These are phyloP conservation scores for Sclerodermus sp. DNA, from an alignment of 2,888 invertebrate genomes.

Conservation along the genomic window DNA sequence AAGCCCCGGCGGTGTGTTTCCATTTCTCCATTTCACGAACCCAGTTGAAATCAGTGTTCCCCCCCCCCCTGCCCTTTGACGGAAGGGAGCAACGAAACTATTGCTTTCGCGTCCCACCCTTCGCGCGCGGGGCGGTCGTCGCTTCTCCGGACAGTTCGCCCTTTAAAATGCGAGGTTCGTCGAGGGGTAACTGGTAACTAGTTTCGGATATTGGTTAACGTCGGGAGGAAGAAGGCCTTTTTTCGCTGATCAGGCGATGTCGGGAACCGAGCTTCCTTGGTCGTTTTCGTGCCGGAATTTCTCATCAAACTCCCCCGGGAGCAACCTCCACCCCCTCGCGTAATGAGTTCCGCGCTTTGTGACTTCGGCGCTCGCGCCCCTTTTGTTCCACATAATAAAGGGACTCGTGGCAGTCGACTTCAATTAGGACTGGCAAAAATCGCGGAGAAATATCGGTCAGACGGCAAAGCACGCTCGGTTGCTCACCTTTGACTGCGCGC, in stretches of 20 bases:
- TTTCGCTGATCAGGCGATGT: slow-evolving; percentile 5
- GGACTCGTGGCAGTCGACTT: slow-evolving; percentile 9
- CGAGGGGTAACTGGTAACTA: too few species aligned
- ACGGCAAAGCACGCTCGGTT: too few species aligned
- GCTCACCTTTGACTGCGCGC: not conserved
- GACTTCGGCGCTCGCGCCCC: slow-evolving; percentile 24
- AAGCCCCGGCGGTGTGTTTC: too few species aligned
- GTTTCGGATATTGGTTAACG: too few species aligned
- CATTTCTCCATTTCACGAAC: too few species aligned
- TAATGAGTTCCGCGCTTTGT: slow-evolving; percentile 33
- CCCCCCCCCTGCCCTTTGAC: too few species aligned
- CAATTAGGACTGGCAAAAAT: slow-evolving; percentile 1
- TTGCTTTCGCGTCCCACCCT: too few species aligned
- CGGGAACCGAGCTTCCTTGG: slow-evolving; percentile 22
- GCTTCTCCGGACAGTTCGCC: too few species aligned
- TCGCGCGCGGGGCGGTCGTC: too few species aligned
- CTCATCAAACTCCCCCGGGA: slow-evolving; percentile 21
- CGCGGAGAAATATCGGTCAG: not conserved
- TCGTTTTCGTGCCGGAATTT: slow-evolving; percentile 32
- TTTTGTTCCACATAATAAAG: slow-evolving; percentile 33
- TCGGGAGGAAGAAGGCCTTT: not conserved
- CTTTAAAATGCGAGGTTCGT: too few species aligned
- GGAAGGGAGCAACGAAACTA: too few species aligned
- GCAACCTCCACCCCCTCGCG: slow-evolving; percentile 5
- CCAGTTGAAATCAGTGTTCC: too few species aligned